A percentile compares a stretch with the other conserved stretches of the same genome.
Evolutionary conservation across 2,113 vertebrate species (phyloP).

Genomic region (Tor tambroides): DNA sequence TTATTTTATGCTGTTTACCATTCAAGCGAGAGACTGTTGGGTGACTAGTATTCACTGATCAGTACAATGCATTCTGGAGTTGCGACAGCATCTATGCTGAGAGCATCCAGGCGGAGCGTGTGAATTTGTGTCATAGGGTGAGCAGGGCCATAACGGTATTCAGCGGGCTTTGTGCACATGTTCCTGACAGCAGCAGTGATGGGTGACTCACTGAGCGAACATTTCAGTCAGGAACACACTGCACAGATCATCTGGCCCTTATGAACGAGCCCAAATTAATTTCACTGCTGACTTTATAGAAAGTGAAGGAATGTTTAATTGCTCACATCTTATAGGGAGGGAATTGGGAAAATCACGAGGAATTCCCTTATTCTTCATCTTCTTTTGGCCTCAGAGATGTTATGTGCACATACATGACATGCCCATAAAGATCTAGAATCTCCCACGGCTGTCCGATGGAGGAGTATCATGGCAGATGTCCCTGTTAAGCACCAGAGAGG

Average conservation of each 20-base stretch:
- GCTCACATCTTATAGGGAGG: conserved; percentile 35
- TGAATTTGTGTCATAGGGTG: conserved; percentile 35
- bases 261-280: conserved; percentile 55
- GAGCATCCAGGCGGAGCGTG: conserved; percentile 12
- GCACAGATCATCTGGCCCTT: conserved; percentile 49
- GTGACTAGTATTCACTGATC: not conserved
- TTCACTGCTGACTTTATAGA: conserved; percentile 25
- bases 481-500: conserved; percentile 57
- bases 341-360: conserved; percentile 28
- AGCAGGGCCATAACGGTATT: conserved; percentile 26
- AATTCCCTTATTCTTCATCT: conserved; percentile 46
- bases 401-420: conserved; percentile 66
- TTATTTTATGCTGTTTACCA: not conserved
- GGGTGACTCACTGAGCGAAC: conserved; percentile 39
- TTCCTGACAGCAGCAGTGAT: conserved; percentile 30
- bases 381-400: conserved; percentile 65
- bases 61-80: not conserved
- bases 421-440: conserved; percentile 65
- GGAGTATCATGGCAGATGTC: conserved; percentile 72
- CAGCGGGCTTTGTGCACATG: conserved; percentile 10
- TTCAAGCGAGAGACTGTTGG: conserved; percentile 2
- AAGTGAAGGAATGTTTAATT: conserved; percentile 40
- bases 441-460: conserved; percentile 56
- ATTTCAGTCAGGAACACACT: conserved; percentile 46
- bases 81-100: not conserved